Percentiles rank a stretch among this genome's conserved stretches.
Evolutionary conservation across 2,888 invertebrate species (phyloP).

Genomic region (Neoaliturus tenellus): DNA sequence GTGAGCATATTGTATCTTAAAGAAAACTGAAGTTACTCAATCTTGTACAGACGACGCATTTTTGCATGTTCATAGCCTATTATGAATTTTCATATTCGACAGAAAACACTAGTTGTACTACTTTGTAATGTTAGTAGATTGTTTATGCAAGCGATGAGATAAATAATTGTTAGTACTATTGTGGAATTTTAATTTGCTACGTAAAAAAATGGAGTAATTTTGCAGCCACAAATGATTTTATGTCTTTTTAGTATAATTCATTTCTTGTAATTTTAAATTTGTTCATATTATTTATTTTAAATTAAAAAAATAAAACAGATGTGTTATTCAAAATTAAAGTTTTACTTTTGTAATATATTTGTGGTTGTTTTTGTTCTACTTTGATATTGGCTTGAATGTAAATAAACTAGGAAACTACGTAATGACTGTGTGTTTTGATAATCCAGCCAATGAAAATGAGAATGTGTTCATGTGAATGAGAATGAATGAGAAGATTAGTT

Average conservation of each 20-base stretch:
- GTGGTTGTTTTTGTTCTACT: constrained; percentile 15
- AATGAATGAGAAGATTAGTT: too few species aligned
- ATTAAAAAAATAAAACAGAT: background rate
- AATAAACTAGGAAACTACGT: constrained; percentile 42
- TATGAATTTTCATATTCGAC: constrained; percentile 43
- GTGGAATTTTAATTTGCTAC: background rate
- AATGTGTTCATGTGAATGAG: too few species aligned
- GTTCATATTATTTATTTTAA: background rate
- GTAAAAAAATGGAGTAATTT: background rate
- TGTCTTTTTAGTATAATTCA: background rate
- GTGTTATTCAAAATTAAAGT: background rate
- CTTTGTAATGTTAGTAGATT: constrained; percentile 11
- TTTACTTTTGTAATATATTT: background rate
- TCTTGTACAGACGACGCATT: constrained; percentile 5
- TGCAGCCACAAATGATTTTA: background rate
- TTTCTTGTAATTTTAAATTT: background rate
- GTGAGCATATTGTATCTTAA: background rate
- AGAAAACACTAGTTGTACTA: constrained; percentile 25
- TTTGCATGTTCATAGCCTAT: constrained; percentile 21
- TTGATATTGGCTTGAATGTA: constrained; percentile 28
- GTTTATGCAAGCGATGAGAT: background rate
- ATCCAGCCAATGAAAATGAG: too few species aligned
- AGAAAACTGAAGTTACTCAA: background rate
- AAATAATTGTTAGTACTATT: background rate
- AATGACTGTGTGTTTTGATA: constrained; percentile 35